Evolutionary conservation across 2,888 invertebrate species (phyloP), one percentile per base, ranked within the genome.

Genomic region (Sinopyrophorus schimmeli): DNA sequence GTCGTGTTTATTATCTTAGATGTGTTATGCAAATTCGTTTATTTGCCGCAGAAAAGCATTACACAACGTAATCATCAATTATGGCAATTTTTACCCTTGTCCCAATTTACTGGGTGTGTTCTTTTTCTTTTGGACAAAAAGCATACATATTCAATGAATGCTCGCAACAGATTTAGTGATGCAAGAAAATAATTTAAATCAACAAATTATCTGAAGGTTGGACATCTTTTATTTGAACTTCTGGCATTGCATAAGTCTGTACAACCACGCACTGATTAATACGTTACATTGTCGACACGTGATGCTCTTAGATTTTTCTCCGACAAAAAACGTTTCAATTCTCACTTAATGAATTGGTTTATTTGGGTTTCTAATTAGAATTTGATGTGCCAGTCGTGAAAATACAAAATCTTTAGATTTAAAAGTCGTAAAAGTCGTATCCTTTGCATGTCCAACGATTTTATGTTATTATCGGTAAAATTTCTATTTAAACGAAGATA

Each of bases 201-300:
- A 32, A 32, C 32, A 32, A 18, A 32, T 32, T 32, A 20, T 6
- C 10, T 32, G 32, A 32, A 32, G 32, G 32, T 20, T 32, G 18
- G 24, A 20, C 5, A 20, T 6, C 10, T 21, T 7, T 4, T 32
- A 20, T 20, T 32, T 32, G 10, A 11, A 30, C 16, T 32, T 32
- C 32, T 32, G 18, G 11, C 11, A 32, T 9, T 18, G 17, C 32
- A n/a, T 16, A 32, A 32, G 32, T 18, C 5, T 6, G 11, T 15
- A 15, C 28, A 15, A 5, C 28, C 28, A 28, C 28, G 28, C 28
- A 12, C 9, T 15, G 10, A 27, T 12, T 27, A n/a, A n/a, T n/a
- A n/a, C n/a, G n/a, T n/a, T n/a, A n/a, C n/a, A n/a, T 12, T 9
- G 14, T 27, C 3, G 11, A 12, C 12, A n/a, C 9, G 21, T n/a